phyloP scores from a whole-genome alignment of 2,797 vertebrate species.

The Tamandua tetradactyla region DNA sequence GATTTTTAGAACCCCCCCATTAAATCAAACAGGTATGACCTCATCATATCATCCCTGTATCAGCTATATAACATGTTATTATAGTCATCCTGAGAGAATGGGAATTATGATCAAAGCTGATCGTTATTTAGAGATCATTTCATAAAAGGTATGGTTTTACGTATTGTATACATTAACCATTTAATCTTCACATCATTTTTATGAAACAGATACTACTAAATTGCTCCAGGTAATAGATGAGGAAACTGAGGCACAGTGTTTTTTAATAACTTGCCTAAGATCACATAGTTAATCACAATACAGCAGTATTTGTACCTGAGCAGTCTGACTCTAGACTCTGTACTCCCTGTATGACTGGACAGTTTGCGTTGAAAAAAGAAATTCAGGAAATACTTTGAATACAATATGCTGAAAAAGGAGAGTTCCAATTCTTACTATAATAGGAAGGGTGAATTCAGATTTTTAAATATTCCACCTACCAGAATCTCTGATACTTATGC shows the following conservation, averaged over 20 bases:
- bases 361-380: background rate
- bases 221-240: background rate
- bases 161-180: background rate
- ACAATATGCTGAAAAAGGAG: background rate
- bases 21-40: background rate
- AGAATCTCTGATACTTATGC: background rate
- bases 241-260: background rate
- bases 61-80: background rate
- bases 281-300: background rate
- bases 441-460: background rate
- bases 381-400: background rate
- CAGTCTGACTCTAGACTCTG: background rate
- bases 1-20: background rate
- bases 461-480: background rate
- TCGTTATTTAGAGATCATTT: background rate
- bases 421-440: background rate
- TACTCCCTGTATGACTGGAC: background rate
- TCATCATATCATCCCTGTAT: background rate
- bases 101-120: background rate
- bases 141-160: background rate
- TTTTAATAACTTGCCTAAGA: background rate
- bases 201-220: background rate
- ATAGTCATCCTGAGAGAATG: background rate
- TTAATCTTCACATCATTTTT: background rate
- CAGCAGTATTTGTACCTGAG: background rate